Base-by-base conservation (phyloP, 2,113 vertebrate species). In the Argyrosomus japonicus region DNA sequence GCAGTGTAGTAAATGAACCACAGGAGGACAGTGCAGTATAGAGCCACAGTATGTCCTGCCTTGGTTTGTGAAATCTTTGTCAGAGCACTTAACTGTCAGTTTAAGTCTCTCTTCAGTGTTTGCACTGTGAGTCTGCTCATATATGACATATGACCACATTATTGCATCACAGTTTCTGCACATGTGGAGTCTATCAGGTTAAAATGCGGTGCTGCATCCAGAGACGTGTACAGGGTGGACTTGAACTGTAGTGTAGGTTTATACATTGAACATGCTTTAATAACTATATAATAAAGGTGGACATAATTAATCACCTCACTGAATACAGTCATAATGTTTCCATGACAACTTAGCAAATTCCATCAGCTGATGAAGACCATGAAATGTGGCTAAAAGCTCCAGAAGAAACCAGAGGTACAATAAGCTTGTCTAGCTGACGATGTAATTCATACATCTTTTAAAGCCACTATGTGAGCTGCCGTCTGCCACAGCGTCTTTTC, bases 11-110 rank as follows among this genome's bases (percentile, higher is more conserved):
- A 1, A 7, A 11, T 13, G 0, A 29, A 53, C 68, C 90, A 84
- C 75, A 53, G 73, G 90, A 48, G 81, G 87, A 83, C 89, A 91
- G 65, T 81, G 32, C 18, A 67, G 81, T 36, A 70, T 54, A 65
- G 70, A 61, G n/a, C 29, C 32, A 21, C n/a, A 14, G 29, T 18
- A 2, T 14, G 53, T 27, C 14, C 29, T n/a, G 17, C 8, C n/a
- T 67, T 13, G 7, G 2, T 54, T 70, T 29, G n/a, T 10, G 5
- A 70, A 29, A 40, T 27, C 12, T 32, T 23, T 71, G 60, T 29
- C 40, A 23, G 40, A 65, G 36, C 61, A 47, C 29, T 40, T 32
- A 7, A 19, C 25, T 50, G 6, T 58, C 64, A 68, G 56, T 32
- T 19, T 15, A n/a, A 47, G 27, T 75, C 45, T 62, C 6, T 25